These are phyloP conservation scores for Cyphotilapia sp. DNA, from an alignment of 2,113 vertebrate genomes.

Conservation along the genomic window DNA sequence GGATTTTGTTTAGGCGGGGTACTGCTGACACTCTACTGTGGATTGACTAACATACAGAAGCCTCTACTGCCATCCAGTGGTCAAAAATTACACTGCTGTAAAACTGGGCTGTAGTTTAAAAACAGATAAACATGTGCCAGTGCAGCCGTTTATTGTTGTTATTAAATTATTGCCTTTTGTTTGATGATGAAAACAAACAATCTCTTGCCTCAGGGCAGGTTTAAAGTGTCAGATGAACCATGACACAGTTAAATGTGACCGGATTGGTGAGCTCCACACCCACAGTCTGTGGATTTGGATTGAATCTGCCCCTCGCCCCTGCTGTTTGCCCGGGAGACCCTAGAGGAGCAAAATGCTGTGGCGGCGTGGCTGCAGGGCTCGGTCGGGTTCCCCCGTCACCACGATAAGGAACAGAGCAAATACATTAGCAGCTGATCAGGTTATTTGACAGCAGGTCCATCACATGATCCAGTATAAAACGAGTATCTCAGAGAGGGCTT, in stretches of 20 bases:
- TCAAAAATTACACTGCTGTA: background rate
- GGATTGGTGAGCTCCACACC: background rate
- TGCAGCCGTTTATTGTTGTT: background rate
- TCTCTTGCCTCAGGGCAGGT: background rate
- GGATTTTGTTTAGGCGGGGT: background rate
- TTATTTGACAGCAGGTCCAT: background rate
- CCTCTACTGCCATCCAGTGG: background rate
- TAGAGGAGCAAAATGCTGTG: background rate
- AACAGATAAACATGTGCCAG: rapidly evolving
- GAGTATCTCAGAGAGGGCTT: background rate
- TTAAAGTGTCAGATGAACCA: background rate
- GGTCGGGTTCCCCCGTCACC: background rate
- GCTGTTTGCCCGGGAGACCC: background rate
- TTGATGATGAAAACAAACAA: background rate
- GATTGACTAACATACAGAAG: background rate
- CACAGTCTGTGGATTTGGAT: background rate
- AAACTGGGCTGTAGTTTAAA: background rate
- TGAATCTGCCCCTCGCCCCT: background rate
- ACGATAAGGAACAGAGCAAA: background rate
- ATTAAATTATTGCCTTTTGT: background rate
- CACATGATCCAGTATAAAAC: background rate
- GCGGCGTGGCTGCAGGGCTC: background rate
- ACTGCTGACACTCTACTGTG: rapidly evolving
- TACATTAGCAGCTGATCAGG: background rate
- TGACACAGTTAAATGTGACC: background rate